These are phyloP conservation scores for Macrotis lagotis DNA, from an alignment of 2,113 vertebrate genomes.

Conservation along the genomic window DNA sequence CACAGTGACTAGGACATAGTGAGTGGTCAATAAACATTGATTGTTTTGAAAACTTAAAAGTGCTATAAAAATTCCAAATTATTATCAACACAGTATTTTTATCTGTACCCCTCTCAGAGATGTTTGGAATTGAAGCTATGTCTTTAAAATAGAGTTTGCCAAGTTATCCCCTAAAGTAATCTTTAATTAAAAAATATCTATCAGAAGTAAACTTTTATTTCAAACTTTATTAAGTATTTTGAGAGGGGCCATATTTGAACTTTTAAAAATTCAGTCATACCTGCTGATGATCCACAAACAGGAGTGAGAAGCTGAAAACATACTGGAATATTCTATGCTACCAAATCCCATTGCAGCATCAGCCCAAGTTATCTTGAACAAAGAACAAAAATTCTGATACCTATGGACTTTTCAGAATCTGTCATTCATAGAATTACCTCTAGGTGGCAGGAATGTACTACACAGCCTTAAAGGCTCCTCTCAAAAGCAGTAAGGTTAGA, in stretches of 20 bases:
- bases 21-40: background rate
- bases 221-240: conserved; percentile 1
- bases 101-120: background rate
- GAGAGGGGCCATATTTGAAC: background rate
- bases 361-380: background rate
- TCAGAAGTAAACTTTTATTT: background rate
- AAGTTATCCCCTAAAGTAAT: background rate
- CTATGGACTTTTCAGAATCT: background rate
- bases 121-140: background rate
- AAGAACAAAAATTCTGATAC: background rate
- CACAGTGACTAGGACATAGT: background rate
- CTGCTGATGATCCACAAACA: background rate
- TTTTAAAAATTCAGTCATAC: conserved; percentile 33
- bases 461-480: background rate
- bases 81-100: background rate
- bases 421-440: conserved; percentile 60
- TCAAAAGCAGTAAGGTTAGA: background rate
- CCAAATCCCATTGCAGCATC: background rate
- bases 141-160: background rate
- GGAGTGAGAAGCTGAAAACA: background rate
- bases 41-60: background rate
- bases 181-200: background rate
- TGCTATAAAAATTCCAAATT: background rate
- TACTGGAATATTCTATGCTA: background rate
- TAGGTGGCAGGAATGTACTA: conserved; percentile 81